Percentiles rank a stretch among this genome's conserved stretches.
phyloP scores from a whole-genome alignment of 2,113 vertebrate genomes.

The Cheilinus undulatus region DNA sequence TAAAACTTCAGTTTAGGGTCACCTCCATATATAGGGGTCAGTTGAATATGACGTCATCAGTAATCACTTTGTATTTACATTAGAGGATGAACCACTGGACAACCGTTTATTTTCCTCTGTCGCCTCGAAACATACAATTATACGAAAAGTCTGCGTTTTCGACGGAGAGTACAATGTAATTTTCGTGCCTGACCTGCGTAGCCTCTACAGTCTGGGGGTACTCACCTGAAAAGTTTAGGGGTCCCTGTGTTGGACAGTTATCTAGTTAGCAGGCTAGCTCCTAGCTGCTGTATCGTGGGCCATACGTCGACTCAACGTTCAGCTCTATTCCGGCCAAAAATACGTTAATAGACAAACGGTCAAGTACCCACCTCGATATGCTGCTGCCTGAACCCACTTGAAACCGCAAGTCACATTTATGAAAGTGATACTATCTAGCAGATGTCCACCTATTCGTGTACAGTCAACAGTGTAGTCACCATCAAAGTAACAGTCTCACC shows the following conservation, averaged over 20 bases:
- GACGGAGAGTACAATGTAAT: not conserved
- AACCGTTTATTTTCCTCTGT: slow-evolving; percentile 25
- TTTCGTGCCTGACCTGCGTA: not conserved
- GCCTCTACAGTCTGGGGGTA: slow-evolving; percentile 16
- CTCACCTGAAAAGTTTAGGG: slow-evolving; percentile 67
- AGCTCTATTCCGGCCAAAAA: slow-evolving; percentile 35
- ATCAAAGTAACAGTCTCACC: slow-evolving; percentile 76
- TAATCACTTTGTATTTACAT: slow-evolving; percentile 16
- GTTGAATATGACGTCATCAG: not conserved
- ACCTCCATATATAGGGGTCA: not conserved
- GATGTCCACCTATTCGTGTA: slow-evolving; percentile 35
- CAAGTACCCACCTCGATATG: slow-evolving; percentile 28
- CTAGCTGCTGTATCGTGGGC: slow-evolving; percentile 66
- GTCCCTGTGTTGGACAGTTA: slow-evolving; percentile 49
- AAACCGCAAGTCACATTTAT: slow-evolving; percentile 1
- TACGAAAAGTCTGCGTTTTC: not conserved
- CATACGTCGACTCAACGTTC: slow-evolving; percentile 74
- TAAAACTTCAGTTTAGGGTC: not conserved
- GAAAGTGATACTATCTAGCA: slow-evolving; percentile 30
- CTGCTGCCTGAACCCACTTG: slow-evolving; percentile 1
- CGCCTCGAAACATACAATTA: not conserved
- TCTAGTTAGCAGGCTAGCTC: slow-evolving; percentile 73
- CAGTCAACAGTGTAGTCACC: slow-evolving; percentile 65
- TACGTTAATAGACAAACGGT: slow-evolving; percentile 7
- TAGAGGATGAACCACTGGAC: not conserved